Evolutionary conservation across 2,888 invertebrate genomes (phyloP).

Genomic region (Cremastinae sp.): DNA sequence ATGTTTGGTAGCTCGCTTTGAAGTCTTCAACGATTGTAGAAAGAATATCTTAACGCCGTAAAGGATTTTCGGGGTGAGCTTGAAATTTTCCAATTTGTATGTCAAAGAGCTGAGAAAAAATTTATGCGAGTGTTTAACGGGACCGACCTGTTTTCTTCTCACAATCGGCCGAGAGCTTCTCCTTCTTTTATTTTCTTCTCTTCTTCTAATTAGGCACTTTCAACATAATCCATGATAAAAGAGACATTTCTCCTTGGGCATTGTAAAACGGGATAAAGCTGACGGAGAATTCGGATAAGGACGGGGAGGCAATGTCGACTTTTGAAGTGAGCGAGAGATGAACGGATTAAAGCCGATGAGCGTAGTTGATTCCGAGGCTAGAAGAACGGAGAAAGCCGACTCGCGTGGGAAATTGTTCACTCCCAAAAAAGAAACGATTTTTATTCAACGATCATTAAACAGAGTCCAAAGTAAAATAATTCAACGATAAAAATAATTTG

Average conservation of each 20-base stretch:
- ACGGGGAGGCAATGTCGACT: not conserved
- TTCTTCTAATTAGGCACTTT: slow-evolving; percentile 73
- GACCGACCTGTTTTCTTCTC: not conserved
- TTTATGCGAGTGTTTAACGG: not conserved
- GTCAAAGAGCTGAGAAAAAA: too few species aligned
- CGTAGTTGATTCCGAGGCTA: too few species aligned
- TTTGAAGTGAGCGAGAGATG: not conserved
- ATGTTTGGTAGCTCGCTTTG: too few species aligned
- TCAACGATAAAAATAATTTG: slow-evolving; percentile 11
- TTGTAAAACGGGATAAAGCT: slow-evolving; percentile 67
- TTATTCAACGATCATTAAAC: slow-evolving; percentile 41
- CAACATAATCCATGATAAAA: slow-evolving; percentile 60
- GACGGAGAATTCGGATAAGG: slow-evolving; percentile 11
- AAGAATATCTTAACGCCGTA: too few species aligned
- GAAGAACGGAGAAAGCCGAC: slow-evolving; percentile 8
- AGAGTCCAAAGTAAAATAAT: slow-evolving; percentile 36
- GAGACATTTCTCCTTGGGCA: slow-evolving; percentile 71
- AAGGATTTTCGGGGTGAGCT: slow-evolving; percentile 41
- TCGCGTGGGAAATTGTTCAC: slow-evolving; percentile 12
- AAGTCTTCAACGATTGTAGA: too few species aligned
- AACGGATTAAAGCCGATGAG: slow-evolving; percentile 4
- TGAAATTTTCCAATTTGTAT: slow-evolving; percentile 45
- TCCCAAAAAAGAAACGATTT: slow-evolving; percentile 18
- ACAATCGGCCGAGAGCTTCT: slow-evolving; percentile 64
- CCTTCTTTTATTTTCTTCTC: too few species aligned